Conservation (phyloP, 1,140 invertebrate genomes). For the Battus philenor region DNA sequence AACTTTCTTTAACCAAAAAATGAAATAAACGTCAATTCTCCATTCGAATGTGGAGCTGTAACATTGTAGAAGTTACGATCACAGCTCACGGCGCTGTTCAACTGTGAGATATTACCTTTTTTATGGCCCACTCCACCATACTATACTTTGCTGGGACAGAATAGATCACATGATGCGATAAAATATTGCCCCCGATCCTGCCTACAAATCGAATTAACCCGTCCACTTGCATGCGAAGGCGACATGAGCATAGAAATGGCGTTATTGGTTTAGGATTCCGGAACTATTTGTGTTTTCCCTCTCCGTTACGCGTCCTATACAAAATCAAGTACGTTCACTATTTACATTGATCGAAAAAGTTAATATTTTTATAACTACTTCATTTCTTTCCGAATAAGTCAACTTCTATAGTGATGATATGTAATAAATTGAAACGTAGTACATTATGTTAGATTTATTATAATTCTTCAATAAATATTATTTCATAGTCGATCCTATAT, state of each 20-base stretch:
- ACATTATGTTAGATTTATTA: too few species aligned
- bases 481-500: too few species aligned
- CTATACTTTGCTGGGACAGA: conserved; percentile 69
- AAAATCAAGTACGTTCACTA: conserved; percentile 28
- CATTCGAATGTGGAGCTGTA: conserved; percentile 48
- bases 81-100: conserved; percentile 56
- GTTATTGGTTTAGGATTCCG: conserved; percentile 56
- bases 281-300: conserved; percentile 47
- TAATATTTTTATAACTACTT: too few species aligned
- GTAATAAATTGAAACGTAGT: too few species aligned
- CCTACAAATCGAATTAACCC: conserved; percentile 72
- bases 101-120: conserved; percentile 75
- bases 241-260: conserved; percentile 64
- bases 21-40: conserved; percentile 18
- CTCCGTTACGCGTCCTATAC: conserved; percentile 28
- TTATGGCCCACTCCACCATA: conserved; percentile 72
- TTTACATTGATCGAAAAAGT: neutral
- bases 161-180: conserved; percentile 74
- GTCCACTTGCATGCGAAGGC: conserved; percentile 71
- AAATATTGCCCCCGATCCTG: conserved; percentile 65
- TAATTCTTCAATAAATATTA: too few species aligned
- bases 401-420: too few species aligned
- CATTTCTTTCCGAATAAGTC: too few species aligned
- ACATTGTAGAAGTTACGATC: conserved; percentile 72
- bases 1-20: neutral